phyloP scores from a whole-genome alignment of 2,888 invertebrate species.

The Tethea ocularis region DNA sequence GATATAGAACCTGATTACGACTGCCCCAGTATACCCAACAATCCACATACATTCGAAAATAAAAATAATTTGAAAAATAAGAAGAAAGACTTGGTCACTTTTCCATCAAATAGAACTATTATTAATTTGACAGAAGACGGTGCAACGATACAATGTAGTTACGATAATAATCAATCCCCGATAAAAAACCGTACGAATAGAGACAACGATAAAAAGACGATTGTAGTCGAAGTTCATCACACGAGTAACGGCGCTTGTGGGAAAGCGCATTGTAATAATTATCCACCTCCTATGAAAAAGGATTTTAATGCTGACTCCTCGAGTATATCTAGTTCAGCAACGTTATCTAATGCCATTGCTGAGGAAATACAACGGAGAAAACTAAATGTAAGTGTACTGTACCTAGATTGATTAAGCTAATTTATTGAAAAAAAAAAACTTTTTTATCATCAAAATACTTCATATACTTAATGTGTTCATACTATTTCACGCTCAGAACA shows the following conservation, averaged over 20 bases:
- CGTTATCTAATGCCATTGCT: slow-evolving; percentile 78
- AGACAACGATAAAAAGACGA: slow-evolving; percentile 84
- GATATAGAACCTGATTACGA: slow-evolving; percentile 80
- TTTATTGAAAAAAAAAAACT: not conserved
- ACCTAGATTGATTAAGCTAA: not conserved
- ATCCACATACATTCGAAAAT: slow-evolving; percentile 73
- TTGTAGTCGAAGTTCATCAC: slow-evolving; percentile 90
- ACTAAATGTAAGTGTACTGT: slow-evolving; percentile 51
- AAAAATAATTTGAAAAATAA: slow-evolving; percentile 59
- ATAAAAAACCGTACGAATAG: slow-evolving; percentile 66
- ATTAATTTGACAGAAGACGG: slow-evolving; percentile 89
- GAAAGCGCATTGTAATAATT: slow-evolving; percentile 58
- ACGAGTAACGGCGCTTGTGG: slow-evolving; percentile 59
- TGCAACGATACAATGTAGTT: slow-evolving; percentile 87
- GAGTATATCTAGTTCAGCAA: slow-evolving; percentile 68
- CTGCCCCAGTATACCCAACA: slow-evolving; percentile 77
- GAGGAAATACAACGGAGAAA: slow-evolving; percentile 76
- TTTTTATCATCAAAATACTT: too few species aligned
- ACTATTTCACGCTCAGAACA: slow-evolving; percentile 51
- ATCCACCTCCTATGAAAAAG: slow-evolving; percentile 58
- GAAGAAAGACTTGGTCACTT: slow-evolving; percentile 62
- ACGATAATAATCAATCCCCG: slow-evolving; percentile 73
- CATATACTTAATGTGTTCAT: not conserved
- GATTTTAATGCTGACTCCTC: slow-evolving; percentile 58
- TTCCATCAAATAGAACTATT: slow-evolving; percentile 87